These are phyloP conservation scores for Macquaria australasica DNA, from an alignment of 2,113 vertebrate species.

Conservation along the genomic window DNA sequence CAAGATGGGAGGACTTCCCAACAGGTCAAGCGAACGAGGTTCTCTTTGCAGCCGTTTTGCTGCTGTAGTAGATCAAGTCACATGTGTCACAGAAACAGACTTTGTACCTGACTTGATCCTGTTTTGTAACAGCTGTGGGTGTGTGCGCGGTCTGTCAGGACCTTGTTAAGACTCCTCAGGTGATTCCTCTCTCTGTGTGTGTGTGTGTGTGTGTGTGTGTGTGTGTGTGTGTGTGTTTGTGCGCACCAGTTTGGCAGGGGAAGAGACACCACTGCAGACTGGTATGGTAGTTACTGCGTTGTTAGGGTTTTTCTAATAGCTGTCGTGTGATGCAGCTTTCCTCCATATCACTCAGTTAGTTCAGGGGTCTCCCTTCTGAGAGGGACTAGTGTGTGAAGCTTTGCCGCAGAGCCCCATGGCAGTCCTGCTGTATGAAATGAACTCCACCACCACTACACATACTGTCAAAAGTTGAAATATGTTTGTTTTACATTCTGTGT, in stretches of 20 bases:
- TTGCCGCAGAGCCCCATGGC: conserved; percentile 28
- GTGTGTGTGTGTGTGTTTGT: neutral
- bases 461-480: conserved; percentile 8
- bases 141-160: neutral
- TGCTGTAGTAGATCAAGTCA: neutral
- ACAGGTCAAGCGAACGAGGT: neutral
- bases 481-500: neutral
- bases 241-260: neutral
- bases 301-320: conserved; percentile 40
- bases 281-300: conserved; percentile 26
- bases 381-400: neutral
- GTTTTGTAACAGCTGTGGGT: conserved; percentile 2
- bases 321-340: conserved; percentile 62
- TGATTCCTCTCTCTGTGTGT: neutral
- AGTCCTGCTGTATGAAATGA: neutral
- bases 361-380: conserved; percentile 38
- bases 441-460: neutral
- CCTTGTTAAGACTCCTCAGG: conserved; percentile 33
- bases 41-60: neutral
- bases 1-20: neutral
- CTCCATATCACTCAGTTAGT: conserved; percentile 21
- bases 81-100: conserved; percentile 18
- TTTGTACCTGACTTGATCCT: conserved; percentile 42
- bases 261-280: neutral
- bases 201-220: neutral